Conservation (phyloP, 2,113 vertebrate genomes). For the Ciconia maguari region DNA sequence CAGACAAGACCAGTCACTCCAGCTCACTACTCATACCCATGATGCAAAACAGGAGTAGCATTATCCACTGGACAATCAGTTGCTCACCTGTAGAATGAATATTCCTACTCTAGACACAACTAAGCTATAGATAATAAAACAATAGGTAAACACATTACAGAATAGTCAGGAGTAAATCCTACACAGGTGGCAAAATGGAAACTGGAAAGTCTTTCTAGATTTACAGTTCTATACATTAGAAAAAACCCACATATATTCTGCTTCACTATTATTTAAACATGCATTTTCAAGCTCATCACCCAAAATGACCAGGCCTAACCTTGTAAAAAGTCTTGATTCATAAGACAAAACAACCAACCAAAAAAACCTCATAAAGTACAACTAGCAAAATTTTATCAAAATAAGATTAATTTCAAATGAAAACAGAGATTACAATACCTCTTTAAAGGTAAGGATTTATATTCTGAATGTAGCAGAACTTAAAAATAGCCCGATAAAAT, state of each 20-base stretch:
- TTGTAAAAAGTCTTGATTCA: background rate
- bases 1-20: background rate
- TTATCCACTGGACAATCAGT: background rate
- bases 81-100: background rate
- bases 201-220: background rate
- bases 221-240: background rate
- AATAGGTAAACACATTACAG: background rate
- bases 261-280: background rate
- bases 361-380: background rate
- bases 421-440: background rate
- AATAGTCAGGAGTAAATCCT: background rate
- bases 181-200: background rate
- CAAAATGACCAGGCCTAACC: background rate
- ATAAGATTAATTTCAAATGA: background rate
- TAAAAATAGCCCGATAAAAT: background rate
- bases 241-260: background rate
- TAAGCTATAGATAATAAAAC: background rate
- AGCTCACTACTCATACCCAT: background rate
- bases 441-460: conserved; percentile 6
- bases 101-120: background rate
- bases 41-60: background rate
- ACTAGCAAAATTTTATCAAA: background rate
- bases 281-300: background rate
- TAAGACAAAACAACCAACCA: background rate
- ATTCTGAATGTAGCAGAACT: background rate